phyloP scores from a whole-genome alignment of 1,140 invertebrate genomes.

The Drosophila lacertosa region DNA sequence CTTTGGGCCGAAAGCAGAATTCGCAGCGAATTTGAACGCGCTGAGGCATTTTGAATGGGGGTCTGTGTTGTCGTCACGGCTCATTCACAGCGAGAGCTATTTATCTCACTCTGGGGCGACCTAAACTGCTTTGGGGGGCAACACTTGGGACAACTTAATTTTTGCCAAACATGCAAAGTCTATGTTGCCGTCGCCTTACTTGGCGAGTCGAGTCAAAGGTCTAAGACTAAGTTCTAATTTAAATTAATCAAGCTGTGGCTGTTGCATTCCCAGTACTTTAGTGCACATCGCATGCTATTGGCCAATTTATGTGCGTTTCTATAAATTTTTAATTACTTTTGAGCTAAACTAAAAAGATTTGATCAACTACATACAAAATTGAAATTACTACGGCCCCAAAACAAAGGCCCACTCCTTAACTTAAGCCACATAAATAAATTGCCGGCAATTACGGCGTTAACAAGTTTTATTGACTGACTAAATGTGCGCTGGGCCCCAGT shows the following conservation, averaged over 20 bases:
- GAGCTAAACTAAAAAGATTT: slow-evolving; percentile 55
- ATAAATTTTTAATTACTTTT: slow-evolving; percentile 78
- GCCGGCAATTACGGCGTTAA: slow-evolving; percentile 79
- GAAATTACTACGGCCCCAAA: slow-evolving; percentile 39
- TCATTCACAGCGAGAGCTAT: slow-evolving; percentile 28
- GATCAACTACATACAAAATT: slow-evolving; percentile 53
- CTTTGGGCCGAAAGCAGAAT: slow-evolving; percentile 5
- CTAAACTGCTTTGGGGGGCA: slow-evolving; percentile 32
- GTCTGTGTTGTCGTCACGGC: slow-evolving; percentile 28
- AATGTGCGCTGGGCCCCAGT: slow-evolving; percentile 57
- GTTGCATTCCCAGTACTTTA: slow-evolving; percentile 27
- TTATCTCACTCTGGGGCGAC: neutral
- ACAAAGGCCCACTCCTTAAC: slow-evolving; percentile 16
- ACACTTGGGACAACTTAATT: slow-evolving; percentile 80
- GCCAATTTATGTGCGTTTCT: slow-evolving; percentile 66
- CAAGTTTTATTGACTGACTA: slow-evolving; percentile 82
- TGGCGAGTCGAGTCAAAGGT: slow-evolving; percentile 12
- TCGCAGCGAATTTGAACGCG: slow-evolving; percentile 65
- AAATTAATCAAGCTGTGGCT: slow-evolving; percentile 67
- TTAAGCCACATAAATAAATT: slow-evolving; percentile 73
- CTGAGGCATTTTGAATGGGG: slow-evolving; percentile 53
- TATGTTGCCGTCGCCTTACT: slow-evolving; percentile 3
- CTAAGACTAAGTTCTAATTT: slow-evolving; percentile 50
- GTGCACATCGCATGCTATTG: slow-evolving; percentile 54
- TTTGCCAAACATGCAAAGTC: slow-evolving; percentile 57